Evolutionary conservation across 2,113 vertebrate genomes (phyloP).

Genomic region (Empidonax traillii): DNA sequence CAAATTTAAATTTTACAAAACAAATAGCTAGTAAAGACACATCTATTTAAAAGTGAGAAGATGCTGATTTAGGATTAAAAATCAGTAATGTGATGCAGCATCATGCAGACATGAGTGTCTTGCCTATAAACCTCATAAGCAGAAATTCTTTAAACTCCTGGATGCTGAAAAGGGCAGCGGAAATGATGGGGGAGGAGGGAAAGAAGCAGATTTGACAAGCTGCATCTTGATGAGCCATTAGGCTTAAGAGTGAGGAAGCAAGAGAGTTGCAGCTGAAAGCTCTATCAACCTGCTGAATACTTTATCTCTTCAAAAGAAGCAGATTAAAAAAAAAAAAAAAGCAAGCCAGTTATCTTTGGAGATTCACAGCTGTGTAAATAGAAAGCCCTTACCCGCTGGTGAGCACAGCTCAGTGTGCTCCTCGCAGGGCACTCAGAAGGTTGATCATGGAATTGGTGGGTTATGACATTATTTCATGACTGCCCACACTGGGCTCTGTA

Average conservation of each 20-base stretch:
- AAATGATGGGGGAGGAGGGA: neutral
- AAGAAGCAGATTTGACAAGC: neutral
- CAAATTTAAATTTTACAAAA: conserved; percentile 5
- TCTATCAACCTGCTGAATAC: neutral
- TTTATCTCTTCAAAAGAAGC: neutral
- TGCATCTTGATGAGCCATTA: neutral
- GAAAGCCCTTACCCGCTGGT: neutral
- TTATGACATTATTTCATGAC: neutral
- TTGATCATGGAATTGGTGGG: neutral
- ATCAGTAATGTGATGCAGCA: neutral
- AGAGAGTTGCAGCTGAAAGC: conserved; percentile 2
- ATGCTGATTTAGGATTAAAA: neutral
- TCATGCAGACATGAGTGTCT: neutral
- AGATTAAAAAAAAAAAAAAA: neutral
- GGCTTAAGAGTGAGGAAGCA: neutral
- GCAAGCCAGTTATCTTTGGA: neutral
- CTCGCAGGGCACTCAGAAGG: neutral
- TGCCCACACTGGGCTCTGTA: fast-evolving
- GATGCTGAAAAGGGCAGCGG: neutral
- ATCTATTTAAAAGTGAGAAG: neutral
- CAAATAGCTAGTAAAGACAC: neutral
- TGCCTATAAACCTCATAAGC: neutral
- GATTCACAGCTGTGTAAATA: neutral
- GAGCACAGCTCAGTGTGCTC: neutral
- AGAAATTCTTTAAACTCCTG: neutral